phyloP scores from a whole-genome alignment of 2,113 vertebrate species.

The Tretioscincus oriximinensis region DNA sequence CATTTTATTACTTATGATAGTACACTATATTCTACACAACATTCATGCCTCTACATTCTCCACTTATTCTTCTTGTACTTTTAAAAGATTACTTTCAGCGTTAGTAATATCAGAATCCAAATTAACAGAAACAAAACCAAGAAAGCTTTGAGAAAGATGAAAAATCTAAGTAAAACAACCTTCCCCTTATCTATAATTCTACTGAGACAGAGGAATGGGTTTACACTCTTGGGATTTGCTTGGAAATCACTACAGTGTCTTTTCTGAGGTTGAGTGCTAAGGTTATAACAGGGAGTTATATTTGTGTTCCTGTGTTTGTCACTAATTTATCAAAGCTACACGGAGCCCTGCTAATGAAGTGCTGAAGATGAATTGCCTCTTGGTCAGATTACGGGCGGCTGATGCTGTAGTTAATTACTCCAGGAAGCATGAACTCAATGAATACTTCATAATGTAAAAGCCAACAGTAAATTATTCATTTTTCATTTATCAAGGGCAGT shows the following conservation, averaged over 20 bases:
- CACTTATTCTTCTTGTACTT: not conserved
- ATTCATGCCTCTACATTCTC: not conserved
- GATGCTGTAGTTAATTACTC: slow-evolving; percentile 43
- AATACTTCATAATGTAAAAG: slow-evolving; percentile 58
- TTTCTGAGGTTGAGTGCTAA: not conserved
- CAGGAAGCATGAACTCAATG: slow-evolving; percentile 27
- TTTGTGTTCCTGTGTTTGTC: not conserved
- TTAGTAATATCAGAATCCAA: not conserved
- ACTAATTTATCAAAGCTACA: not conserved
- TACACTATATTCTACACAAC: not conserved
- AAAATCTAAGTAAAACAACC: not conserved
- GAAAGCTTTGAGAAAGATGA: not conserved
- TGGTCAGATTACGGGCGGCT: not conserved
- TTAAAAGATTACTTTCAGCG: not conserved
- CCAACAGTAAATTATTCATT: slow-evolving; percentile 57
- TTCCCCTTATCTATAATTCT: not conserved
- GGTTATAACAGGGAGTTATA: not conserved
- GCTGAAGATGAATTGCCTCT: slow-evolving; percentile 35
- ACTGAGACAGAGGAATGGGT: not conserved
- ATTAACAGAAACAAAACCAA: not conserved
- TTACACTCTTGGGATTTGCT: not conserved
- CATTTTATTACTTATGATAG: too few relatives aligned
- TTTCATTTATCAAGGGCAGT: slow-evolving; percentile 39
- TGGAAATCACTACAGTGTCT: not conserved
- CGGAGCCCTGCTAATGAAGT: slow-evolving; percentile 44